Evolutionary conservation across 2,797 vertebrate genomes (phyloP).

Genomic region (Synaphobranchus kaupii): DNA sequence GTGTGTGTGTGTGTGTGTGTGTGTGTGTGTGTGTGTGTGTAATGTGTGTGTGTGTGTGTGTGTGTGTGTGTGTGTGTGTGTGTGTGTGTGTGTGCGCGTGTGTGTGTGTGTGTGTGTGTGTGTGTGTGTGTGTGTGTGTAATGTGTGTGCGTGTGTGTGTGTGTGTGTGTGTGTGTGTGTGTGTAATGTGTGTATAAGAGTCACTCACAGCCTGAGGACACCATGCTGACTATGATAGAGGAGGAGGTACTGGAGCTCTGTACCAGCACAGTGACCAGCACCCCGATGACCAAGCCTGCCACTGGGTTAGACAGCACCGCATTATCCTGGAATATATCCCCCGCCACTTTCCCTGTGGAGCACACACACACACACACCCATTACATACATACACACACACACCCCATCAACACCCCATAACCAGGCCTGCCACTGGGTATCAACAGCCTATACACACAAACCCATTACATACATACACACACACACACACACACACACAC

Average conservation of each 20-base stretch:
- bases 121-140: constrained; percentile 12
- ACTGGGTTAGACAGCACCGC: constrained; percentile 89
- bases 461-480: not conserved
- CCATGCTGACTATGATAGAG: constrained; percentile 98
- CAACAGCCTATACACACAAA: not conserved
- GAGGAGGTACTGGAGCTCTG: constrained; percentile 97
- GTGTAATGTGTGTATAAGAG: not conserved
- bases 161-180: constrained; percentile 6
- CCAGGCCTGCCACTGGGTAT: not conserved
- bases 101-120: constrained; percentile 21
- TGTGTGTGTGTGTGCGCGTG: not conserved
- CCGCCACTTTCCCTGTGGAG: constrained; percentile 85
- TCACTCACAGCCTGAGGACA: constrained; percentile 89
- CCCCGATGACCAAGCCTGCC: constrained; percentile 91
- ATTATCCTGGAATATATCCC: constrained; percentile 93
- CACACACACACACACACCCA: not conserved
- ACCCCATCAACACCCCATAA: too few relatives aligned
- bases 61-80: not conserved
- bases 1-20: constrained; percentile 23
- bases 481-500: too few relatives aligned
- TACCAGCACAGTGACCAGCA: constrained; percentile 93
- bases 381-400: not conserved
- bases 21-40: constrained; percentile 6
- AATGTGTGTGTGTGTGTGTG: not conserved
- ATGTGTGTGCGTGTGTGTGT: not conserved